These are phyloP conservation scores for Myathropa florea DNA, from an alignment of 2,888 invertebrate species.

Conservation along the genomic window DNA sequence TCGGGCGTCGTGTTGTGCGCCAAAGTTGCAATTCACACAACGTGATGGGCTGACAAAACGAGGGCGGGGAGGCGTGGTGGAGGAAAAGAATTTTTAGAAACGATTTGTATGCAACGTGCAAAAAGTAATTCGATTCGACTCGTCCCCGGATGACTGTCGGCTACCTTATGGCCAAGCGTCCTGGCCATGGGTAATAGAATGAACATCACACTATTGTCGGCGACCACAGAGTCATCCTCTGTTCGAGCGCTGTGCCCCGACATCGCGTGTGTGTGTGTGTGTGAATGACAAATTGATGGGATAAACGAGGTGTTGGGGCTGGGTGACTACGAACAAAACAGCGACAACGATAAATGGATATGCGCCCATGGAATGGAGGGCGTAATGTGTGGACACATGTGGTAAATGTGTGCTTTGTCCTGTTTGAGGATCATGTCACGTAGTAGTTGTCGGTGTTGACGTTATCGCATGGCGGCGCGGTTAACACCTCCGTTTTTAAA, in stretches of 20 bases:
- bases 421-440: slow-evolving; percentile 69
- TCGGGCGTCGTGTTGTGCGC: not conserved
- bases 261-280: slow-evolving; percentile 15
- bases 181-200: slow-evolving; percentile 43
- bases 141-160: slow-evolving; percentile 22
- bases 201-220: slow-evolving; percentile 51
- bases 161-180: not conserved
- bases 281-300: slow-evolving; percentile 50
- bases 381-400: slow-evolving; percentile 39
- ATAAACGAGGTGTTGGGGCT: slow-evolving; percentile 12
- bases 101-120: slow-evolving; percentile 59
- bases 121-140: slow-evolving; percentile 61
- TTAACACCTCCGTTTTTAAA: slow-evolving; percentile 47
- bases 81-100: slow-evolving; percentile 19
- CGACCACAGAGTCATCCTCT: slow-evolving; percentile 28
- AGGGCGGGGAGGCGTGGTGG: not conserved
- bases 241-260: slow-evolving; percentile 22
- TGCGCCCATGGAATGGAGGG: slow-evolving; percentile 24
- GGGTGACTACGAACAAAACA: not conserved
- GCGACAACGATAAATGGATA: slow-evolving; percentile 33
- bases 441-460: slow-evolving; percentile 57
- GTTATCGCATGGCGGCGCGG: slow-evolving; percentile 44
- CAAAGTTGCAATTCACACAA: not conserved
- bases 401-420: slow-evolving; percentile 55
- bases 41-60: not conserved